phyloP scores from a whole-genome alignment of 1,140 invertebrate genomes.

The Apocrypta bakeri region DNA sequence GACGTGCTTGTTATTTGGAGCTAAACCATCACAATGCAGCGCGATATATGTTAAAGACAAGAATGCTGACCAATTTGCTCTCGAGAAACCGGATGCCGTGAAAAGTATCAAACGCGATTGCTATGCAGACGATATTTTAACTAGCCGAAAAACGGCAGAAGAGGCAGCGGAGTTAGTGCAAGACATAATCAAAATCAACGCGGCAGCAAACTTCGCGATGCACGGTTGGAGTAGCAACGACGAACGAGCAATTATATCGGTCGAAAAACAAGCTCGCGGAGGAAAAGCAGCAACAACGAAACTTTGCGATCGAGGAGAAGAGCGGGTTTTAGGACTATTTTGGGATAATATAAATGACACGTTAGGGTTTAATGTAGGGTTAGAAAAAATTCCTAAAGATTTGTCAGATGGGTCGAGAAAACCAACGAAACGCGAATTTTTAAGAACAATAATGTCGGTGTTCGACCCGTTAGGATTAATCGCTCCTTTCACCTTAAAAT shows the following conservation, averaged over 20 bases:
- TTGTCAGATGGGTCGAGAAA: slow-evolving; percentile 28
- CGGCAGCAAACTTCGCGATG: slow-evolving; percentile 23
- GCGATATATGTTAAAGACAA: slow-evolving; percentile 61
- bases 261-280: not conserved
- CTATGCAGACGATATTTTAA: slow-evolving; percentile 65
- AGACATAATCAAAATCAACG: slow-evolving; percentile 57
- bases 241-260: not conserved
- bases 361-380: slow-evolving; percentile 11
- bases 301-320: not conserved
- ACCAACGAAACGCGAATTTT: slow-evolving; percentile 49
- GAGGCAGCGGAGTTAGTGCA: slow-evolving; percentile 49
- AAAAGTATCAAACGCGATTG: slow-evolving; percentile 54
- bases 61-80: slow-evolving; percentile 56
- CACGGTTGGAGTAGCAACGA: slow-evolving; percentile 30
- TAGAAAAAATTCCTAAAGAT: slow-evolving; percentile 5
- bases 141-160: slow-evolving; percentile 51
- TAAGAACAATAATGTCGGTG: slow-evolving; percentile 54
- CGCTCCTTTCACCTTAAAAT: slow-evolving; percentile 45
- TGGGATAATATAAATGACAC: slow-evolving; percentile 28
- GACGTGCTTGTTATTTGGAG: slow-evolving; percentile 55
- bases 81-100: slow-evolving; percentile 54
- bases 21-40: slow-evolving; percentile 58
- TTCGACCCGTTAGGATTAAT: slow-evolving; percentile 58
- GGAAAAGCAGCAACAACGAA: not conserved
- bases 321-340: slow-evolving; percentile 23